Percentiles rank a stretch among this genome's conserved stretches.
These are phyloP conservation scores for Lepilemur ruficaudatus DNA, from an alignment of 2,797 vertebrate genomes.

Conservation along the genomic window DNA sequence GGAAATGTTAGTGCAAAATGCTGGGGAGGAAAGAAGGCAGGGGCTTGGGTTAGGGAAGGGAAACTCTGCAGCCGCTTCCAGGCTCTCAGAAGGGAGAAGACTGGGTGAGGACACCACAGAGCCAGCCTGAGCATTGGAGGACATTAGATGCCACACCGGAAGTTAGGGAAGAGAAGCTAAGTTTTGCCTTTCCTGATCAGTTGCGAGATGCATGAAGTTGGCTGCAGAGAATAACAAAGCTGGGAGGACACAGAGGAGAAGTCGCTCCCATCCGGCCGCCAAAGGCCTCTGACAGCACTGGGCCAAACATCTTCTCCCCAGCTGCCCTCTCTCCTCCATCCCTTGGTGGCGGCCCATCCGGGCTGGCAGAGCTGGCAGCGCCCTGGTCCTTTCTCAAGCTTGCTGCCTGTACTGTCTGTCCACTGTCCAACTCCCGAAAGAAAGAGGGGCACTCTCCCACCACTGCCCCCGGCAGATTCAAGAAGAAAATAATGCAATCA, in stretches of 20 bases:
- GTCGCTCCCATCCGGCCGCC: rapidly evolving
- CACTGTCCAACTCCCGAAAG: background rate
- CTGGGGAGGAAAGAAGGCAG: background rate
- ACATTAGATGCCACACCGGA: rapidly evolving
- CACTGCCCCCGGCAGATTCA: background rate
- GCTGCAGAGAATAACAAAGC: background rate
- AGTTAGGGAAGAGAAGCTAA: background rate
- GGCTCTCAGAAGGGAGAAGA: background rate
- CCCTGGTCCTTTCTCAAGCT: background rate
- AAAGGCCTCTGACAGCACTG: rapidly evolving
- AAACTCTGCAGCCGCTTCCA: rapidly evolving
- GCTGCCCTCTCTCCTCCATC: background rate
- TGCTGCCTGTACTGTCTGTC: background rate
- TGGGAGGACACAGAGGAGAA: no score
- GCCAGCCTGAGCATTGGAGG: background rate
- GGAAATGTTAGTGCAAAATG: background rate
- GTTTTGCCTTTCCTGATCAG: background rate
- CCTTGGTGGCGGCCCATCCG: rapidly evolving
- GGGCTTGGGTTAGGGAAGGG: background rate
- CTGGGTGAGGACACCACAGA: rapidly evolving
- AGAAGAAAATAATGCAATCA: background rate
- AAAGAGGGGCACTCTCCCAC: background rate
- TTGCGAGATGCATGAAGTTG: background rate
- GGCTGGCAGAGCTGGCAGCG: background rate
- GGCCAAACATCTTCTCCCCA: background rate